Base-by-base conservation (phyloP, 2,888 invertebrate genomes). In the Amblyjoppa fuscipennis region DNA sequence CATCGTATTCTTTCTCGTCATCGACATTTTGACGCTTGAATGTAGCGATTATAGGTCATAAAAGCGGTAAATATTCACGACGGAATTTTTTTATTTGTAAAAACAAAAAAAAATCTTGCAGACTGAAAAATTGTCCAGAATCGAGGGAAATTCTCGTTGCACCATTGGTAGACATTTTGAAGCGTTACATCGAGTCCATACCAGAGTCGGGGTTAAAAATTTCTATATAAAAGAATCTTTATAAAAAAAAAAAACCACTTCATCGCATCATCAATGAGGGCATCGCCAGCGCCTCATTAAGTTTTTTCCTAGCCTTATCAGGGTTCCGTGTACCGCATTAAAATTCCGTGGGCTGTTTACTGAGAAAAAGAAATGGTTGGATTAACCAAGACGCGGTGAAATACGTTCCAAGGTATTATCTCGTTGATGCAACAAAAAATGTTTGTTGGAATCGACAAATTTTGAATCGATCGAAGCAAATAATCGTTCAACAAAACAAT, bases 11-110 rank as follows among this genome's bases (percentile, higher is more conserved):
- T 16, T 11, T 76, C 45, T 66, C 66, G 31, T 45, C 34, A 81
- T 75, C 34, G 53, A 56, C 69, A 80, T 68, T 16, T 51, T 13
- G n/a, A 20, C 6, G 56, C 59, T 71, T 68, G 7, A 71, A 61
- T 73, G 66, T n/a, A 79, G 51, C 5, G 25, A 56, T 70, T 45
- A 69, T 16, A 25, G 9, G 25, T 13, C 53, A 11, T 51, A 38
- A 38, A 9, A 13, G 31, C 68, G 25, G 3, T 7, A 4, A 20
- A 9, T 2, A 69, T 68, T n/a, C 49, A 28, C 1, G 53, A 74
- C 11, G n/a, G 3, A 56, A 56, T 11, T 9, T 3, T 56, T 20
- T 56, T 51, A 66, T 11, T 76, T 38, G 0, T 5, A 11, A 11
- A 53, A 25, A 41, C 3, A 69, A 66, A 41, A 34, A 9, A 41